These are phyloP conservation scores for Zaprionus lineosus DNA, from an alignment of 2,888 invertebrate genomes.

Conservation along the genomic window DNA sequence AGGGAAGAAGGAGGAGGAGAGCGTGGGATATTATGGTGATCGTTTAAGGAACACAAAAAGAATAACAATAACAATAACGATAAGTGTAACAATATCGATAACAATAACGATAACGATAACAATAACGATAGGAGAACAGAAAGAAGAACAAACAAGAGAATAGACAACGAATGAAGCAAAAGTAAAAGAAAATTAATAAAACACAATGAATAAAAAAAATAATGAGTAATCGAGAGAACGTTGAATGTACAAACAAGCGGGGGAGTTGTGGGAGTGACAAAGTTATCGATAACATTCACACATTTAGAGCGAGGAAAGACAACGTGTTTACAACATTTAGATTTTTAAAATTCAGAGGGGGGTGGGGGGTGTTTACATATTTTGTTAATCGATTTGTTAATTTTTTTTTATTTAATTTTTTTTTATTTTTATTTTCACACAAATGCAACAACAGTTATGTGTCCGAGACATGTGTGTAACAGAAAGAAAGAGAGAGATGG, in stretches of 20 bases:
- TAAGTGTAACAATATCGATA: constrained; percentile 26
- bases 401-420: no score
- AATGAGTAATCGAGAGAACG: not conserved
- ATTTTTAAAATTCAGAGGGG: constrained; percentile 23
- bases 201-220: constrained; percentile 9
- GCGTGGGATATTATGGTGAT: not conserved
- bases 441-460: constrained; percentile 22
- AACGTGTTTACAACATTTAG: constrained; percentile 49
- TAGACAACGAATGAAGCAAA: constrained; percentile 8
- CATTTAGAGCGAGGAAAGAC: constrained; percentile 22
- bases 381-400: no score
- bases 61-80: constrained; percentile 6
- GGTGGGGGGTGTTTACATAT: no score
- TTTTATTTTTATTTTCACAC: no score
- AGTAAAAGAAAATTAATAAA: constrained; percentile 1
- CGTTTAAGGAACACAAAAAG: not conserved
- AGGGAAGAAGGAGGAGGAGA: not conserved
- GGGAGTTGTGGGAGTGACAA: not conserved
- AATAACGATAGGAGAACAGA: constrained; percentile 21
- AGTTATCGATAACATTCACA: constrained; percentile 26
- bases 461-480: no score
- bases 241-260: constrained; percentile 3
- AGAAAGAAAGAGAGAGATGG: constrained; percentile 26
- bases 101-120: constrained; percentile 19
- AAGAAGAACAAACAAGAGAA: constrained; percentile 3